Evolutionary conservation across 2,888 invertebrate genomes (phyloP).

Genomic region (Drosophila stalkeri): DNA sequence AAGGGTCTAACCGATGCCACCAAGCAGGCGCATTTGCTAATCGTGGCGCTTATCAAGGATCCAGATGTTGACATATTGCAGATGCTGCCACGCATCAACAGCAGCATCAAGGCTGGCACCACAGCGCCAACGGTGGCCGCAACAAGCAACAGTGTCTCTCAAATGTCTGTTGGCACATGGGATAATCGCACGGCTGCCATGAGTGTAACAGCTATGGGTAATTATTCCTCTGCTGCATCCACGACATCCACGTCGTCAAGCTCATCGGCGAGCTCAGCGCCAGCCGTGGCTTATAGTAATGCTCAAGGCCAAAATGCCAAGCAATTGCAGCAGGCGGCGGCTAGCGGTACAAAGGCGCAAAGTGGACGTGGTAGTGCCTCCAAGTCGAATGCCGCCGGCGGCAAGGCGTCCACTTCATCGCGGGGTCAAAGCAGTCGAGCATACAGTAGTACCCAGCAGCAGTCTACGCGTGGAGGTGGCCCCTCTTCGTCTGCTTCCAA

Average conservation of each 20-base stretch:
- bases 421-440: conserved; percentile 47
- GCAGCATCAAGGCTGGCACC: conserved; percentile 79
- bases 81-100: conserved; percentile 89
- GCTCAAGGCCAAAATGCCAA: conserved; percentile 45
- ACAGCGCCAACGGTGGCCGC: conserved; percentile 15
- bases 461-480: conserved; percentile 25
- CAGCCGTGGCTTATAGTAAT: conserved; percentile 58
- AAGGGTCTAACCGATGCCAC: conserved; percentile 97
- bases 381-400: conserved; percentile 50
- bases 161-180: conserved; percentile 83
- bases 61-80: conserved; percentile 96
- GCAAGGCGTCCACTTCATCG: conserved; percentile 45
- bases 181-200: conserved; percentile 82
- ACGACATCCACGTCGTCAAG: conserved; percentile 76
- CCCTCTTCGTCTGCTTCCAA: conserved; percentile 32
- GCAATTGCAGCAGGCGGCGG: conserved; percentile 35
- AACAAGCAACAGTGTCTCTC: conserved; percentile 21
- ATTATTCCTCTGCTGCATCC: conserved; percentile 72
- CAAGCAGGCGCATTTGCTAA: conserved; percentile 95
- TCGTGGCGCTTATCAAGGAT: conserved; percentile 96
- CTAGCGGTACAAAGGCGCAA: conserved; percentile 39
- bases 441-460: conserved; percentile 33
- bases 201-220: conserved; percentile 57
- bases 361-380: conserved; percentile 41
- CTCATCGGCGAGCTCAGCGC: conserved; percentile 71